phyloP scores from a whole-genome alignment of 2,113 vertebrate species.

The Microtus montanus region DNA sequence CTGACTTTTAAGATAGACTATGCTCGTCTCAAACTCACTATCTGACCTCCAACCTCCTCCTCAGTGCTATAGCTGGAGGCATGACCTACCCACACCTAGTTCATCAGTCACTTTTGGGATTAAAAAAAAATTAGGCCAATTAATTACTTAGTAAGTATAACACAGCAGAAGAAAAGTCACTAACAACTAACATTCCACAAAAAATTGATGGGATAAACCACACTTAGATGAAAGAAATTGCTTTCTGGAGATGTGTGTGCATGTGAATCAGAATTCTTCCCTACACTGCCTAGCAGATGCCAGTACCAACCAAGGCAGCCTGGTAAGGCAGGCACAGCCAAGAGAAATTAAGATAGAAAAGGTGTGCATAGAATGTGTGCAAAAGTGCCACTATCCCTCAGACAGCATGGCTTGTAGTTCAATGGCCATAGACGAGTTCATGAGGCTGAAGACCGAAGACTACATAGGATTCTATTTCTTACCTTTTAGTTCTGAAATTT shows the following conservation, averaged over 20 bases:
- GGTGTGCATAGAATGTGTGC: too few relatives aligned
- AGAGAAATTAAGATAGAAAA: background rate
- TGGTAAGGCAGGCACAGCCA: background rate
- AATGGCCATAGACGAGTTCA: background rate
- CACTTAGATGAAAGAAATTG: background rate
- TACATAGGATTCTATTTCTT: background rate
- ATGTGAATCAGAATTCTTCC: background rate
- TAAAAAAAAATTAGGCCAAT: constrained; percentile 24
- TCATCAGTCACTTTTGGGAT: background rate
- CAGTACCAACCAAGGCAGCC: background rate
- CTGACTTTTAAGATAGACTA: background rate
- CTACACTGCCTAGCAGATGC: background rate
- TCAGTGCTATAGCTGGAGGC: background rate
- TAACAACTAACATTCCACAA: background rate
- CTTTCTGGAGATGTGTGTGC: background rate
- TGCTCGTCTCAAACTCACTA: background rate
- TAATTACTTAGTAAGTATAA: background rate
- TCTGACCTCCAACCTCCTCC: background rate
- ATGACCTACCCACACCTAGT: background rate
- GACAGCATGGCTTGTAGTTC: background rate
- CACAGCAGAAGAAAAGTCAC: background rate
- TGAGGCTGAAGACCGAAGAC: background rate
- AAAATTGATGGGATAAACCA: background rate
- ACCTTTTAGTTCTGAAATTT: constrained; percentile 38
- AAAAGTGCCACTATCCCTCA: background rate